Conservation (phyloP, 2,888 invertebrate genomes). For the Prosopocoilus inquinatus region DNA sequence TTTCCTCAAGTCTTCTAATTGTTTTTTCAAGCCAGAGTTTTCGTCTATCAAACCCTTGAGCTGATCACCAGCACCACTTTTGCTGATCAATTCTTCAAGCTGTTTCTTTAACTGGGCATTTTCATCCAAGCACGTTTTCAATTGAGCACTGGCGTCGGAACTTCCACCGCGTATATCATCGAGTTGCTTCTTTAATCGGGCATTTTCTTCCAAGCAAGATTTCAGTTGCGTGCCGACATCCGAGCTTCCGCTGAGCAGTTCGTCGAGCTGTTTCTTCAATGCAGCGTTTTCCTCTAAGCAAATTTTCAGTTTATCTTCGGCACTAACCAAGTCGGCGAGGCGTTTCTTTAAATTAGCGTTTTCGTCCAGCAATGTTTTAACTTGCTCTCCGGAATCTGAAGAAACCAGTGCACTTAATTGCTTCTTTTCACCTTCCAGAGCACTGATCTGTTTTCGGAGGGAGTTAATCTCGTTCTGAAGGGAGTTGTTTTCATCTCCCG, state of each 20-base stretch:
- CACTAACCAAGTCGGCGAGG: neutral
- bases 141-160: too few relatives aligned
- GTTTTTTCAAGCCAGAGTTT: slow-evolving; percentile 19
- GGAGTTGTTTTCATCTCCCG: neutral
- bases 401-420: neutral
- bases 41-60: slow-evolving; percentile 9
- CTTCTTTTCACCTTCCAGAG: slow-evolving; percentile 5
- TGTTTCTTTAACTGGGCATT: slow-evolving; percentile 7
- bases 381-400: too few relatives aligned
- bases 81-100: slow-evolving; percentile 1
- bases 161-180: neutral
- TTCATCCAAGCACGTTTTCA: neutral
- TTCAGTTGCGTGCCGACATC: too few relatives aligned
- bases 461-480: neutral
- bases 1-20: slow-evolving; percentile 6
- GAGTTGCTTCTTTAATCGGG: slow-evolving; percentile 4
- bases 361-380: slow-evolving; percentile 3
- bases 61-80: neutral
- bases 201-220: slow-evolving; percentile 4
- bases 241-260: neutral
- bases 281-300: slow-evolving; percentile 7
- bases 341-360: slow-evolving; percentile 4
- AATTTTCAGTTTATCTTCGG: neutral
- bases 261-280: slow-evolving; percentile 8
- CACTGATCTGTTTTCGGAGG: neutral